Evolutionary conservation across 2,888 invertebrate species (phyloP), one percentile per base, ranked within the genome.

Genomic region (Diogma glabrata): DNA sequence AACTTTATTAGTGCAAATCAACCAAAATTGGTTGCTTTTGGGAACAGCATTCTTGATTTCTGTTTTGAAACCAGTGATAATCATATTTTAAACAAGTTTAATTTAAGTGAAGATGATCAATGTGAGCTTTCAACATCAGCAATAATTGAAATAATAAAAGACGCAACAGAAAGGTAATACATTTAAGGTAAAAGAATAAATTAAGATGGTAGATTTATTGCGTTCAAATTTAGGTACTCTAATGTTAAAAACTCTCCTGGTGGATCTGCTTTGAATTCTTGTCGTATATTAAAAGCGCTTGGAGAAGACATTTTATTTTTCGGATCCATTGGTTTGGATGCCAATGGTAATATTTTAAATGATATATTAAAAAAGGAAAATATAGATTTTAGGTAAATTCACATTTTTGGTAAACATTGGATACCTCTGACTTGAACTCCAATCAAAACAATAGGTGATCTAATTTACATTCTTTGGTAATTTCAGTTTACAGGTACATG

Each of bases 321-420:
- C 56, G 77, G 77, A 2, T 69, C 73, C 9, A 67, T 77, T 26
- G 77, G 77, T 1, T 62, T 66, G 33, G 77, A 78, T 57, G 60
- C 66, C 46, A 64, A 67, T 45, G 75, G 73, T 3, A 60, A 63
- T 53, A 60, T 64, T 47, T 59, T 77, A 43, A 64, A 63, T 52
- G 56, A 63, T 7, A 60, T 72, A 23, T 59, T 76, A 14, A 58
- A 64, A 46, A 61, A 65, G 26, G 63, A 63, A 14, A 71, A 70
- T 23, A 71, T 76, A 22, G 61, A 67, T 50, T 64, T 72, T 9
- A 64, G 67, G 64, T 72, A 59, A 57, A 20, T 28, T 14, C 3
- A 3, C 14, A 5, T 10, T 8, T 16, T 14, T 7, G 26, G 7
- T 22, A n/a, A n/a, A n/a, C n/a, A n/a, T n/a, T n/a, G n/a, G n/a